phyloP scores from a whole-genome alignment of 2,113 vertebrate genomes.

The Loxodonta africana region DNA sequence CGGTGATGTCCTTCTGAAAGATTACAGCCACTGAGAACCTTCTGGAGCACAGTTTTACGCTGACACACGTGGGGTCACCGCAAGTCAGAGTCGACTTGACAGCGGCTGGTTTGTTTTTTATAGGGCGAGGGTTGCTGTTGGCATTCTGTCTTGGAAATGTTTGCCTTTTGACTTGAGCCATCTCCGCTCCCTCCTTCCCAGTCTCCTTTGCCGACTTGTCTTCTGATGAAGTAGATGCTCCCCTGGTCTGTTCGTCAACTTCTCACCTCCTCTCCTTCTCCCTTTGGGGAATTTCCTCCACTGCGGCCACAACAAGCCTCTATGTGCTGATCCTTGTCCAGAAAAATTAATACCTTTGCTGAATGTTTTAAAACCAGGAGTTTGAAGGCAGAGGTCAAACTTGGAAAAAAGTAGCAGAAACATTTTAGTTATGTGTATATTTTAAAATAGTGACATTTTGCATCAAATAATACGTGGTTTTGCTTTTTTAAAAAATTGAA shows the following conservation, averaged over 20 bases:
- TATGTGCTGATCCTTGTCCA: accelerated
- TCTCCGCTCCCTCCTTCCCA: too few relatives aligned
- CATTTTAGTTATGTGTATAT: neutral
- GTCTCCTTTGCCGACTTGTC: neutral
- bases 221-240: neutral
- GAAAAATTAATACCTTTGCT: neutral
- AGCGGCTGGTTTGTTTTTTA: too few relatives aligned
- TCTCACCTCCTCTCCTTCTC: neutral
- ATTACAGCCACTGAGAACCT: too few relatives aligned
- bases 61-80: too few relatives aligned
- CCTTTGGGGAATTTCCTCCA: neutral
- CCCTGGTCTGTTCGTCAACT: too few relatives aligned
- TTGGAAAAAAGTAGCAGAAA: neutral
- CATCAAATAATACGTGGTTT: neutral
- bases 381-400: neutral
- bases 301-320: neutral
- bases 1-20: too few relatives aligned
- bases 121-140: too few relatives aligned
- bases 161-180: neutral
- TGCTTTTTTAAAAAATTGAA: neutral
- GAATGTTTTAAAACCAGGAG: neutral
- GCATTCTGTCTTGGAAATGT: neutral
- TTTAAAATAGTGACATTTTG: neutral
- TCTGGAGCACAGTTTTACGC: too few relatives aligned
- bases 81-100: too few relatives aligned